A percentile compares a stretch with the other conserved stretches of the same genome.
Conservation (phyloP, 2,888 invertebrate species). For the Ornithoptera priamus region DNA sequence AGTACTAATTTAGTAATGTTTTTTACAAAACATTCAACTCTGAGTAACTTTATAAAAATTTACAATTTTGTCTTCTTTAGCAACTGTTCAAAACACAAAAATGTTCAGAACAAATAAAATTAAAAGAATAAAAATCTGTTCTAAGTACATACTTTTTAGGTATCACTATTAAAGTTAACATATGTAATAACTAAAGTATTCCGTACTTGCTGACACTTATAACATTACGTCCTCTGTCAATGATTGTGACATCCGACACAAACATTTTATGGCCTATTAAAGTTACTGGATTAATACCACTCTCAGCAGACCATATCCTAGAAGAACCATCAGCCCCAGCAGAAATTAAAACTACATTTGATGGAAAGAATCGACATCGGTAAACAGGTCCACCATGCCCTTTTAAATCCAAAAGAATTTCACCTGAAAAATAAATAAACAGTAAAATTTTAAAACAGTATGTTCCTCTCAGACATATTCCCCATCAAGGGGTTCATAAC, state of each 20-base stretch:
- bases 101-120: too few species aligned
- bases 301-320: slow-evolving; percentile 85
- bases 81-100: too few species aligned
- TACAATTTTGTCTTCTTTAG: too few species aligned
- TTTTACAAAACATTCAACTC: too few species aligned
- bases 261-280: slow-evolving; percentile 84
- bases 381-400: slow-evolving; percentile 86
- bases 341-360: slow-evolving; percentile 83
- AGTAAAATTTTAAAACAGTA: slow-evolving; percentile 29
- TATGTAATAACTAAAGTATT: slow-evolving; percentile 5
- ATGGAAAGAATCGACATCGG: slow-evolving; percentile 85
- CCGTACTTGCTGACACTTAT: slow-evolving; percentile 83
- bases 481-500: too few species aligned
- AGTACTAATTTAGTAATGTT: neutral
- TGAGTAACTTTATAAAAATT: too few species aligned
- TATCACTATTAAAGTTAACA: too few species aligned
- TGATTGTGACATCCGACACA: slow-evolving; percentile 80
- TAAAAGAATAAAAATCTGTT: too few species aligned
- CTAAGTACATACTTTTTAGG: too few species aligned
- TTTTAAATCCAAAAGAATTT: slow-evolving; percentile 68
- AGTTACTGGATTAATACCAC: slow-evolving; percentile 83
- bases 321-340: slow-evolving; percentile 85
- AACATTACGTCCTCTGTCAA: slow-evolving; percentile 85
- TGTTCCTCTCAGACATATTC: too few species aligned
- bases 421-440: slow-evolving; percentile 60